phyloP scores from a whole-genome alignment of 2,113 vertebrate genomes.

The Hydropotes inermis region DNA sequence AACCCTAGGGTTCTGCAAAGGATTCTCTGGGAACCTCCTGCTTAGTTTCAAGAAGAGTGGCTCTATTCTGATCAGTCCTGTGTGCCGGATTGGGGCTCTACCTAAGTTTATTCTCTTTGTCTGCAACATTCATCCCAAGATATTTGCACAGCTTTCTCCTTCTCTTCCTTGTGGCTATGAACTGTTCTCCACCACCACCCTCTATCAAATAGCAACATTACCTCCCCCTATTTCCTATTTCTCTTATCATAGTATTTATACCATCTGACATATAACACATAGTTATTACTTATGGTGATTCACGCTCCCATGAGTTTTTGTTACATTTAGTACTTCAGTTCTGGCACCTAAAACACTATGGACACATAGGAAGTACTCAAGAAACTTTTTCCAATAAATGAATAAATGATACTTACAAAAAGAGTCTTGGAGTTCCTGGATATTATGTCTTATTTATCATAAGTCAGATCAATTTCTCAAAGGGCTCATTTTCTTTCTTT shows the following conservation, averaged over 20 bases:
- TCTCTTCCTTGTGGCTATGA: neutral
- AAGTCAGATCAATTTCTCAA: slow-evolving; percentile 14
- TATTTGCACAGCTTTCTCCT: neutral
- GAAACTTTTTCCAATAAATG: neutral
- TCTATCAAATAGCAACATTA: neutral
- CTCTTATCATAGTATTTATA: neutral
- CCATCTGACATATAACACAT: neutral
- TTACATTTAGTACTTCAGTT: neutral
- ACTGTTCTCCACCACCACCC: neutral
- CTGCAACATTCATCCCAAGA: neutral
- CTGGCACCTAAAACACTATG: neutral
- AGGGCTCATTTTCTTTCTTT: neutral
- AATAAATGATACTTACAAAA: neutral
- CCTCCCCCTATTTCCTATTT: neutral
- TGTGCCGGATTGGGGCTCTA: neutral
- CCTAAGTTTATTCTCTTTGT: neutral
- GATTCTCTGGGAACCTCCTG: neutral
- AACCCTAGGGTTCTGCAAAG: neutral
- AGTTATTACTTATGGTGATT: neutral
- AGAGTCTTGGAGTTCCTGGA: neutral
- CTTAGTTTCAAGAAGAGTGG: neutral
- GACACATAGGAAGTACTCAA: neutral
- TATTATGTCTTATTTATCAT: neutral
- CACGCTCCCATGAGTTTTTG: neutral
- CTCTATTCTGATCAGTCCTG: neutral